Evolutionary conservation across 2,113 vertebrate genomes (phyloP), one percentile per base, ranked within the genome.

Genomic region (Nyctibius bracteatus): DNA sequence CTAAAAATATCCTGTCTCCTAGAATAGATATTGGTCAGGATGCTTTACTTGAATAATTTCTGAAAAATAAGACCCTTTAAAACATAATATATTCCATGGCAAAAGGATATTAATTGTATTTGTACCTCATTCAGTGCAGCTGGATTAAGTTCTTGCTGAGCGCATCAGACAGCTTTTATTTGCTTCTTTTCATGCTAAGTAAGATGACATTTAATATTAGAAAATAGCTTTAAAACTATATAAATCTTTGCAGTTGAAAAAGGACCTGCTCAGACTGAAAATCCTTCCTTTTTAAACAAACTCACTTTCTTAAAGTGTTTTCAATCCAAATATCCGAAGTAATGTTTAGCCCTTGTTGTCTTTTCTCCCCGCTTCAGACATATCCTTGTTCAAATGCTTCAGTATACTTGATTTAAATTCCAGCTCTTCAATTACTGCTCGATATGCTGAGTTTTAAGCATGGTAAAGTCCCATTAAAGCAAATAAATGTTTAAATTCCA

Each of bases 91-190:
- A 78, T 78, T 94, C 94, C 15, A 58, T 92, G 63, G 54, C 94
- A 81, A 91, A 92, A 79, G 71, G 8, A 78, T 94, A 70, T 74
- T 88, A 67, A 77, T 67, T 94, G 8, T 62, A 70, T 83, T 95
- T 92, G 43, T 91, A 55, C 21, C 27, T 91, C 30, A 74, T 86
- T 91, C 73, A 47, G 30, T 78, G 81, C 81, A 96, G 84, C 54
- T 96, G 92, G 68, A 94, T 73, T 37, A 93, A 89, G 24, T 90
- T 88, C 24, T 95, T 92, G 78, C 82, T 96, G 73, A 91, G 43
- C 41, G 65, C 41, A 55, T 82, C 41, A 86, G 65, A 86, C 59
- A 82, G 27, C 5, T 96, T 80, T 81, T 91, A 85, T 92, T 92
- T 94, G 30, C 14, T 86, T 88, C 54, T 86, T 92, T 57, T 78